A percentile compares a stretch with the other conserved stretches of the same genome.
Evolutionary conservation across 2,797 vertebrate species (phyloP).

Genomic region (Microctenopoma steveboyesi): DNA sequence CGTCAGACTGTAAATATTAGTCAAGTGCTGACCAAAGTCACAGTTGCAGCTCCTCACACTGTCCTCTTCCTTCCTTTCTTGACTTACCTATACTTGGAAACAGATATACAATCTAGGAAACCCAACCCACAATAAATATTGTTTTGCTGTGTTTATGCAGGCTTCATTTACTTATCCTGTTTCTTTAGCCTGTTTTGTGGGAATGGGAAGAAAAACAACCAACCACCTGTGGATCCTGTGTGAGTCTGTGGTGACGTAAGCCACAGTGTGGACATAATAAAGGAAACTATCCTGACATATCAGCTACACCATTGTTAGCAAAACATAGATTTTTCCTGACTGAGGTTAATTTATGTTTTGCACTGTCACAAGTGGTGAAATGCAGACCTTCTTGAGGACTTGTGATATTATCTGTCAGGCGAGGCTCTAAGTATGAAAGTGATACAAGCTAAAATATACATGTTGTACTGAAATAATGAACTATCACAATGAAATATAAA

Average conservation of each 20-base stretch:
- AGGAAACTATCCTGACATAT: background rate
- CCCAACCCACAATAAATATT: constrained; percentile 17
- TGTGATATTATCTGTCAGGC: background rate
- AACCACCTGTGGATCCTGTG: constrained; percentile 38
- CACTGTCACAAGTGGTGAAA: background rate
- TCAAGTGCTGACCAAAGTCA: constrained; percentile 3
- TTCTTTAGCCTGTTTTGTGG: constrained; percentile 39
- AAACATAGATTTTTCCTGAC: no score
- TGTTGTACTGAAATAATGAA: no score
- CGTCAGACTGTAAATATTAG: constrained; percentile 50
- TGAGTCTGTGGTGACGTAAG: constrained; percentile 4
- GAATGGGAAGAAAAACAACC: constrained; percentile 47
- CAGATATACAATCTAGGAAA: constrained; percentile 18
- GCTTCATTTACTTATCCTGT: constrained; percentile 64
- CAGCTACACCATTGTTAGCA: background rate
- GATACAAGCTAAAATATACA: no score
- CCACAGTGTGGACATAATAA: no score
- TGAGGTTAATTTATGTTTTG: no score
- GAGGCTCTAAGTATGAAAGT: background rate
- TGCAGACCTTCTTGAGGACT: background rate
- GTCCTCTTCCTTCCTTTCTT: background rate
- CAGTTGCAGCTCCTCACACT: background rate
- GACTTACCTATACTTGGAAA: constrained; percentile 3
- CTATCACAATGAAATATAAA: no score
- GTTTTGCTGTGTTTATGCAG: constrained; percentile 49